Evolutionary conservation across 2,113 vertebrate genomes (phyloP).

Genomic region (Coturnix japonica): DNA sequence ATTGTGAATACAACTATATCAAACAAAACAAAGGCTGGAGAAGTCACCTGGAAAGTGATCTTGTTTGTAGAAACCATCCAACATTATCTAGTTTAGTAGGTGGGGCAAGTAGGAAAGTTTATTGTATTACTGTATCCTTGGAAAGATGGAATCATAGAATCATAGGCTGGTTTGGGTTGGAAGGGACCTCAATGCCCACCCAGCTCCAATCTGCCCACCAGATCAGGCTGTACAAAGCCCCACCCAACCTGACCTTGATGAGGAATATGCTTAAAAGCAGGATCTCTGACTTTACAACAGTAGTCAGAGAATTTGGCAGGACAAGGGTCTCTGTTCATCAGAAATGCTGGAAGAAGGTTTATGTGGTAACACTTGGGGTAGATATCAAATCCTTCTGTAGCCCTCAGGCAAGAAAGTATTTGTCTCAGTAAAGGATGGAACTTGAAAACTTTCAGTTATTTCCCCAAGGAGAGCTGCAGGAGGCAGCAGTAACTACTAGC

Average conservation of each 20-base stretch:
- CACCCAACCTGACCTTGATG: not conserved
- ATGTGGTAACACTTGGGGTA: not conserved
- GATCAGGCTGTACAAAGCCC: not conserved
- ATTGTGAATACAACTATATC: not conserved
- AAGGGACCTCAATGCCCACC: not conserved
- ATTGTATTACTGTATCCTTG: not conserved
- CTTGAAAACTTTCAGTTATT: not conserved
- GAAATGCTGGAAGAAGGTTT: not conserved
- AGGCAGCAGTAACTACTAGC: not conserved
- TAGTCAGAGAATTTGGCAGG: not conserved
- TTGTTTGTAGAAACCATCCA: slow-evolving; percentile 18
- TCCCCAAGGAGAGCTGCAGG: not conserved
- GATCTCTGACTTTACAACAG: not conserved
- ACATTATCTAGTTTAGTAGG: not conserved
- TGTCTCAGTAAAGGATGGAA: not conserved
- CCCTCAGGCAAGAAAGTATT: not conserved
- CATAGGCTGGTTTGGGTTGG: not conserved
- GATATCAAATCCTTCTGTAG: not conserved
- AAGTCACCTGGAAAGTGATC: not conserved
- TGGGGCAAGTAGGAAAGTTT: not conserved
- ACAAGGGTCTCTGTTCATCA: not conserved
- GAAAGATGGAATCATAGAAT: not conserved
- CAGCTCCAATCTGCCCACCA: not conserved
- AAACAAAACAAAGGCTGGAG: not conserved
- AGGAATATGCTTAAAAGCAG: not conserved